Evolutionary conservation across 2,113 vertebrate species (phyloP), one percentile per base, ranked within the genome.

Genomic region (Numenius arquata): DNA sequence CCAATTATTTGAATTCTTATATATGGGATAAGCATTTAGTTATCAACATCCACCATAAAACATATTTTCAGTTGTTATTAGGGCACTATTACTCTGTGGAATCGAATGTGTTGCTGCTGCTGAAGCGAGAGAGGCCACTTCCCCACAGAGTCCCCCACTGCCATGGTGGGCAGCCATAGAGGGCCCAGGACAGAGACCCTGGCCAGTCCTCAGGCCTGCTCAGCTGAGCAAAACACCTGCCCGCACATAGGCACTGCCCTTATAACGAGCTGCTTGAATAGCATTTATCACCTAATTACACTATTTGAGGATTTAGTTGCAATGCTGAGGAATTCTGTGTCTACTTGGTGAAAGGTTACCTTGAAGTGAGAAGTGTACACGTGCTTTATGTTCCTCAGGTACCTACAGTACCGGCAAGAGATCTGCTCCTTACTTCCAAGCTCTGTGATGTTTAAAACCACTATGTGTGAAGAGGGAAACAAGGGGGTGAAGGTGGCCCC

Each of bases 1-100:
- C 97, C 97, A 98, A 97, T 98, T 98, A 98, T 97, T 96, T 97
- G 87, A 97, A 97, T 97, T 97, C 97, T 94, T 98, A 85, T 97
- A 96, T 94, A 89, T 15, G 23, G 85, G 90, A 97, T 98, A 97
- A 98, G 93, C 96, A 93, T 97, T 98, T 98, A 98, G 94, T 98
- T 98, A 98, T 97, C 97, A 98, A 96, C 97, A 97, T 87, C 89
- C 86, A 92, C 96, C 91, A 97, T 94, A 94, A 98, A 97, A 96
- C 79, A 84, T 87, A 97, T 90, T 98, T 97, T 96, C 8, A 4
- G 94, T 94, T 97, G 94, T 96, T 98, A 98, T 98, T 98, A 97
- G 95, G 89, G 95, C 41, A 62, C 96, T 93, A 81, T 96, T 97
- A 97, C 97, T 81, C 41, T 12, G 89, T 94, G 92, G 94, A 98